Base-by-base conservation (phyloP, 2,113 vertebrate species). In the Corydoras maculifer region DNA sequence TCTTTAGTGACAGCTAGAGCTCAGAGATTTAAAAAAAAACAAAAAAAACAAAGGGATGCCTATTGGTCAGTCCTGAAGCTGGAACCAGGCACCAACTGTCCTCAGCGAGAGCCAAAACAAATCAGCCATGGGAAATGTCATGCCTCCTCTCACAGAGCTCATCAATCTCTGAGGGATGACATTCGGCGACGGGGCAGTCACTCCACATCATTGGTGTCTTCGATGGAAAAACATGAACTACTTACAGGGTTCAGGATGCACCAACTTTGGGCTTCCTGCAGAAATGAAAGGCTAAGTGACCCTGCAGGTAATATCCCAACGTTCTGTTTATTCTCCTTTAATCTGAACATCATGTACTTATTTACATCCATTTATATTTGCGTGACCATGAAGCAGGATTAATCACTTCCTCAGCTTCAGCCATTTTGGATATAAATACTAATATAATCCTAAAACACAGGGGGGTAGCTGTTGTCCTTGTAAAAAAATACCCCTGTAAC, bases 141-240 rank as follows among this genome's bases (percentile, higher is more conserved):
- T 68, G 58, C 15, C 67, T 72, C 9, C 62, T 54, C 58, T 68
- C 29, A 15, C 10, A 54, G 69, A 64, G 50, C 65, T 48, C 43
- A 14, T 73, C 62, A 69, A 53, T 69, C 73, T 65, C 51, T 3
- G 10, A 9, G 25, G 49, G 58, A 48, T 69, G 66, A 70, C 61
- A 64, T 15, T 25, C 18, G 30, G 32, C 58, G 66, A 68, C 50
- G 70, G 74, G 58, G 62, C 70, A 58, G 63, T 79, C 77, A 73
- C 15, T 63, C 58, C 15, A 59, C 59, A 70, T 79, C 72, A 70
- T 54, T 48, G 35, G 49, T 14, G 32, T 32, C 75, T 35, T 65
- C 15, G 31, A 58, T 18, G 57, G 2, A 12, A 31, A 31, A 65
- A 68, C 57, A 67, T 55, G 51, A 57, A 32, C 35, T 15, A 31